A percentile compares a stretch with the other conserved stretches of the same genome.
These are phyloP conservation scores for Pseudomyrmex pallidus DNA, from an alignment of 1,140 invertebrate species.

Conservation along the genomic window DNA sequence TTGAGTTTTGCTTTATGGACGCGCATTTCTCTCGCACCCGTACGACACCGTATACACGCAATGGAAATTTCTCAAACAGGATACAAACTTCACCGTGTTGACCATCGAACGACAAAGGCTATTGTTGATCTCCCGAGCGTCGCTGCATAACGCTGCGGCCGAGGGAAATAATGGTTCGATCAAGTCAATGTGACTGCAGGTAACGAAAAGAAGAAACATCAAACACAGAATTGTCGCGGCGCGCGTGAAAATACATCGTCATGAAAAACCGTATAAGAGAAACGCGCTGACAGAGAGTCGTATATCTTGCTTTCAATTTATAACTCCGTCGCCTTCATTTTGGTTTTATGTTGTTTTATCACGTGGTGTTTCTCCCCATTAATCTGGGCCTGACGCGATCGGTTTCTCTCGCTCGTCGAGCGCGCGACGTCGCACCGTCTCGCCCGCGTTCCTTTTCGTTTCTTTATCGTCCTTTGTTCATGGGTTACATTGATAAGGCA, in stretches of 20 bases:
- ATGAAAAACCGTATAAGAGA: not conserved
- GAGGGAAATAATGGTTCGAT: slow-evolving; percentile 58
- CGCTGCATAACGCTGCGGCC: slow-evolving; percentile 40
- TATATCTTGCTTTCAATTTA: slow-evolving; percentile 43
- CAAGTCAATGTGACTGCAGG: slow-evolving; percentile 58
- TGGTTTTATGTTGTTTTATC: not conserved
- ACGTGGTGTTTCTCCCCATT: slow-evolving; percentile 7
- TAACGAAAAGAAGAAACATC: slow-evolving; percentile 51
- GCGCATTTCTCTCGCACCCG: slow-evolving; percentile 9
- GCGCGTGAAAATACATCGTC: slow-evolving; percentile 17
- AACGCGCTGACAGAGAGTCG: not conserved
- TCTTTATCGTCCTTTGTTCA: slow-evolving; percentile 37
- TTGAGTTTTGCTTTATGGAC: not conserved
- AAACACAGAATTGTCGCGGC: slow-evolving; percentile 36
- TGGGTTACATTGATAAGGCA: slow-evolving; percentile 23
- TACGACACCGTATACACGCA: not conserved
- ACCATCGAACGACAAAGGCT: slow-evolving; percentile 59
- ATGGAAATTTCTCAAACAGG: slow-evolving; percentile 57
- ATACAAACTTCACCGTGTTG: slow-evolving; percentile 41
- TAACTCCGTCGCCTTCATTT: slow-evolving; percentile 27
- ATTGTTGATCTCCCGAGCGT: slow-evolving; percentile 51
- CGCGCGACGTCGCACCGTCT: not conserved
- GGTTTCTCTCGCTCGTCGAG: slow-evolving; percentile 7
- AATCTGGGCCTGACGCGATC: slow-evolving; percentile 10
- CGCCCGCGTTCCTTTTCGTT: not conserved